A percentile compares a stretch with the other conserved stretches of the same genome.
Evolutionary conservation across 1,140 invertebrate species (phyloP).

Genomic region (Papilio machaon): DNA sequence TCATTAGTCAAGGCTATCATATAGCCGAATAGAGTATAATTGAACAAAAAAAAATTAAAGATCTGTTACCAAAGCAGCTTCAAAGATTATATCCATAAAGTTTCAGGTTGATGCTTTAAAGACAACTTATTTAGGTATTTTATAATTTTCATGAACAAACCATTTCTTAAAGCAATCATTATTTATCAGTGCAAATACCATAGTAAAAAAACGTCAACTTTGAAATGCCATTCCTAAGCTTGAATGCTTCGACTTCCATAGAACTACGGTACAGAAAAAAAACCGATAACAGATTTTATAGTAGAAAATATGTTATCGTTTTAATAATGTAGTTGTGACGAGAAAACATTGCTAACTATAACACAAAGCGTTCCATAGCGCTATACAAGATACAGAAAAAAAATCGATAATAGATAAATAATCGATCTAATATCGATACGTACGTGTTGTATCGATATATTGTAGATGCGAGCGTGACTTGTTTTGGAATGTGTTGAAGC

Average conservation of each 20-base stretch:
- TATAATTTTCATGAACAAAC: too few species aligned
- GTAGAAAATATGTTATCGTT: neutral
- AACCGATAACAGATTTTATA: neutral
- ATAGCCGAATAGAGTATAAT: neutral
- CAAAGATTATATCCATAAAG: too few species aligned
- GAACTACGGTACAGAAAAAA: neutral
- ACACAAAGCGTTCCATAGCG: neutral
- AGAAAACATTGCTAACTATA: slow-evolving; percentile 19
- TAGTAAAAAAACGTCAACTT: neutral
- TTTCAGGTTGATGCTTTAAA: too few species aligned
- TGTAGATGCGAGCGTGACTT: slow-evolving; percentile 49
- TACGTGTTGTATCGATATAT: slow-evolving; percentile 47
- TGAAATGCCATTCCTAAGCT: neutral
- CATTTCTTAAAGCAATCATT: too few species aligned
- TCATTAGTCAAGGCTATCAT: neutral
- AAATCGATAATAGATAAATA: slow-evolving; percentile 41
- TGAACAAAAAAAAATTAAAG: neutral
- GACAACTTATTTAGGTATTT: too few species aligned
- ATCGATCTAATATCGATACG: slow-evolving; percentile 47
- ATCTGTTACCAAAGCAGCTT: too few species aligned
- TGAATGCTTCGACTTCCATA: neutral
- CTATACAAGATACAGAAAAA: neutral
- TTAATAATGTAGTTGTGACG: neutral
- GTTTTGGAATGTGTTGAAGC: slow-evolving; percentile 47
- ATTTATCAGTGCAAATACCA: too few species aligned